phyloP scores from a whole-genome alignment of 2,797 vertebrate species.

The Eremophila alpestris region DNA sequence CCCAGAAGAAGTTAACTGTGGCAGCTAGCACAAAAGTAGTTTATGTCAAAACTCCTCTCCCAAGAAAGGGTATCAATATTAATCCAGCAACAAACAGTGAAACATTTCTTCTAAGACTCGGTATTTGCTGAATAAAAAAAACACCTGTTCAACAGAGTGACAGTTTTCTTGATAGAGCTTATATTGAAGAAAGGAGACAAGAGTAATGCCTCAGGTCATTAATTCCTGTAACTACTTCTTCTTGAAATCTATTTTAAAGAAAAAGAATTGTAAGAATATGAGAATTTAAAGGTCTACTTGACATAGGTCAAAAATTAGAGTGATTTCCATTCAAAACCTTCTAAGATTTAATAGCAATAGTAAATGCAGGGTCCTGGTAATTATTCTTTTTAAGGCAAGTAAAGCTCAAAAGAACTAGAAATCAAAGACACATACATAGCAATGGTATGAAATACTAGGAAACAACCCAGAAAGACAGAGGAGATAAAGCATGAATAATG shows the following conservation, averaged over 20 bases:
- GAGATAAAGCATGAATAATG: not conserved
- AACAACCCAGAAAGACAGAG: not conserved
- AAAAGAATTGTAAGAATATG: not conserved
- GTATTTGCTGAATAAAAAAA: not conserved
- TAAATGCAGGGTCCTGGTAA: not conserved
- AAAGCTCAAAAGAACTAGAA: not conserved
- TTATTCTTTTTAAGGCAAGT: not conserved
- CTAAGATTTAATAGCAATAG: not conserved
- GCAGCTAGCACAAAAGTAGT: not conserved
- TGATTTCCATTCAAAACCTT: not conserved
- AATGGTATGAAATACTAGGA: not conserved
- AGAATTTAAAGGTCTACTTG: not conserved
- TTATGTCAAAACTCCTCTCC: not conserved
- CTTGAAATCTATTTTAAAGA: not conserved
- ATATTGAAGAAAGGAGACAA: not conserved
- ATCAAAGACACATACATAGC: not conserved
- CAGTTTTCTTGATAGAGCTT: not conserved
- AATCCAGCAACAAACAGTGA: not conserved
- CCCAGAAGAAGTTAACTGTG: not conserved
- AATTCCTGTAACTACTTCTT: not conserved
- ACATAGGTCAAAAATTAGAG: not conserved
- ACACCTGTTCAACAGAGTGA: not conserved
- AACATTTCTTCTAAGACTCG: not conserved
- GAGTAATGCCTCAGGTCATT: not conserved
- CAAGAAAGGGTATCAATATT: not conserved